phyloP scores from a whole-genome alignment of 2,888 invertebrate species.

The Agonopterix heracliana region DNA sequence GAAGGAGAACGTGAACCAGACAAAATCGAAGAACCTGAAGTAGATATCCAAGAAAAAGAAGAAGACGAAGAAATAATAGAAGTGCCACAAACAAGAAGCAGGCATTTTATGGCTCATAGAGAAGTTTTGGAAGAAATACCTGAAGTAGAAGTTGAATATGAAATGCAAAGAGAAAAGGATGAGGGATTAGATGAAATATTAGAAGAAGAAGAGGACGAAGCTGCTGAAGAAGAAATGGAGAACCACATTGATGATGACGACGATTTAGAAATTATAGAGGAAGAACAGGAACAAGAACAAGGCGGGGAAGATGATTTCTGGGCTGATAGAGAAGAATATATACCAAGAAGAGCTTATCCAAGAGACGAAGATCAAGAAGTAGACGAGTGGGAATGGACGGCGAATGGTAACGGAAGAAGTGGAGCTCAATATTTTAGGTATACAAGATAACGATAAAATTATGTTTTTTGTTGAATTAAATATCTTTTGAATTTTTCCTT shows the following conservation, averaged over 20 bases:
- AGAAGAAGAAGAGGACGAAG: constrained; percentile 61
- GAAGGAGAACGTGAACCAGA: constrained; percentile 20
- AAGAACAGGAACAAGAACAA: constrained; percentile 35
- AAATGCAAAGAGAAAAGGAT: constrained; percentile 48
- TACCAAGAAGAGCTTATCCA: constrained; percentile 32
- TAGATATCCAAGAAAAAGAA: constrained; percentile 4
- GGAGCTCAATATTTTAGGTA: constrained; percentile 62
- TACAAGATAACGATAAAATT: constrained; percentile 47
- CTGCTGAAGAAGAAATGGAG: constrained; percentile 32
- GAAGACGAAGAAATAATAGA: constrained; percentile 31
- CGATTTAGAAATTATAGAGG: constrained; percentile 56
- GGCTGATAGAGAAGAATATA: constrained; percentile 42
- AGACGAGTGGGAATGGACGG: constrained; percentile 71
- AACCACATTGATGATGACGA: constrained; percentile 43
- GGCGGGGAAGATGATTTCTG: constrained; percentile 41
- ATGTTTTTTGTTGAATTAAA: neutral
- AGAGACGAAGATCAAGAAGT: constrained; percentile 50
- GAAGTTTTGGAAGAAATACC: constrained; percentile 67
- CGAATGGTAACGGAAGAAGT: constrained; percentile 29
- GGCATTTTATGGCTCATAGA: constrained; percentile 55
- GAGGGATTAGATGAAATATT: constrained; percentile 60
- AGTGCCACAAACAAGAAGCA: constrained; percentile 30
- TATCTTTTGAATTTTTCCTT: constrained; percentile 1
- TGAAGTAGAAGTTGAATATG: constrained; percentile 60
- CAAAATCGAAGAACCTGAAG: constrained; percentile 18